A percentile compares a stretch with the other conserved stretches of the same genome.
Conservation (phyloP, 2,797 vertebrate species). For the Catharus ustulatus region DNA sequence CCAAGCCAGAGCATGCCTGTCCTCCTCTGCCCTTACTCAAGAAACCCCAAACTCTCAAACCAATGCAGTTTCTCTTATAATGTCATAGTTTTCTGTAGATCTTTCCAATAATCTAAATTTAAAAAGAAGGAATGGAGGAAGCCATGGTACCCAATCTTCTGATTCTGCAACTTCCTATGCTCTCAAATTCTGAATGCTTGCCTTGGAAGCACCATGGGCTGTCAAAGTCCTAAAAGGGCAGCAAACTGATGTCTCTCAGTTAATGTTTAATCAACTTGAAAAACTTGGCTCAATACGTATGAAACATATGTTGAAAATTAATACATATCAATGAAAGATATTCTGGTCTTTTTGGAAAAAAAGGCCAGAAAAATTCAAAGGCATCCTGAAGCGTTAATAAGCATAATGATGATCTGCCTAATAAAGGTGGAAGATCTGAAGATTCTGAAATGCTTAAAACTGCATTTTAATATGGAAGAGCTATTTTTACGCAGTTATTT, state of each 20-base stretch:
- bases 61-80: background rate
- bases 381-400: background rate
- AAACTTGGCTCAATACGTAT: background rate
- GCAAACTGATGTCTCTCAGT: background rate
- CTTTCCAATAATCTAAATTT: background rate
- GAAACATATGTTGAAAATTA: background rate
- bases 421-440: background rate
- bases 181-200: background rate
- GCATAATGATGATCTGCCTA: background rate
- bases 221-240: background rate
- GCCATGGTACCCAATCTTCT: background rate
- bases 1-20: rapidly evolving
- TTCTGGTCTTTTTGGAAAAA: background rate
- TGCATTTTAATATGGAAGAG: background rate
- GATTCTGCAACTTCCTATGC: background rate
- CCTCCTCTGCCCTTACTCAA: rapidly evolving
- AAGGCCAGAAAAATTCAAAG: background rate
- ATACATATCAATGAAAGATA: background rate
- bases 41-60: background rate
- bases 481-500: background rate
- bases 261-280: background rate
- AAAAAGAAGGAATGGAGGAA: background rate
- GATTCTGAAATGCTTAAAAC: background rate
- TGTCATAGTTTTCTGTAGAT: background rate
- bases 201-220: background rate